phyloP scores from a whole-genome alignment of 2,113 vertebrate genomes.

The Macrotis lagotis region DNA sequence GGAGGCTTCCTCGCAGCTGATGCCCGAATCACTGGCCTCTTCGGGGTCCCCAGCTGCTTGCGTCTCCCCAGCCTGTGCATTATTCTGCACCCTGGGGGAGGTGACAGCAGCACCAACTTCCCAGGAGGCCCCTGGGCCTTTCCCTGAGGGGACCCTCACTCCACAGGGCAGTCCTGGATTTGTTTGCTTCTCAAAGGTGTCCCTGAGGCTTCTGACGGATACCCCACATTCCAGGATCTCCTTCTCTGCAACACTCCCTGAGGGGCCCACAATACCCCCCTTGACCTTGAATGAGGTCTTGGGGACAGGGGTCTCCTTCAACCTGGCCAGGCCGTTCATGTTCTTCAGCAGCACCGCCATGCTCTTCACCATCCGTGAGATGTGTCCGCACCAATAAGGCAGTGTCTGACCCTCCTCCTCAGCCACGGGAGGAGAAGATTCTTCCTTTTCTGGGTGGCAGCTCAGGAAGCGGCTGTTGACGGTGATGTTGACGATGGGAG shows the following conservation, averaged over 20 bases:
- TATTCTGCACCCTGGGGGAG: not conserved
- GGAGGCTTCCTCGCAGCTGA: constrained; percentile 83
- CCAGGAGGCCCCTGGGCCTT: not conserved
- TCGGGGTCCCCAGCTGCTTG: not conserved
- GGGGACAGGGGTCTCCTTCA: not conserved
- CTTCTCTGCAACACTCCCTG: constrained; percentile 84
- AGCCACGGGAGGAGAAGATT: rapidly evolving
- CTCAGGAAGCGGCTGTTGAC: constrained; percentile 89
- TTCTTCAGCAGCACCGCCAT: constrained; percentile 91
- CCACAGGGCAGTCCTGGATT: not conserved
- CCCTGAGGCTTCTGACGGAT: constrained; percentile 90
- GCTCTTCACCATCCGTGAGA: constrained; percentile 91
- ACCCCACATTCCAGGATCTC: constrained; percentile 94
- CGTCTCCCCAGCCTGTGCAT: rapidly evolving
- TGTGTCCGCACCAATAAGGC: constrained; percentile 91
- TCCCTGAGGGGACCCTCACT: rapidly evolving
- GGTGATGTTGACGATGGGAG: constrained; percentile 91
- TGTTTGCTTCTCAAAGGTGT: constrained; percentile 87
- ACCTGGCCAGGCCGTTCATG: constrained; percentile 79
- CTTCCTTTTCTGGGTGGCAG: constrained; percentile 69
- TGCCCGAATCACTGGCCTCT: constrained; percentile 84
- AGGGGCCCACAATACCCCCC: constrained; percentile 70
- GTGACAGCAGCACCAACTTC: rapidly evolving
- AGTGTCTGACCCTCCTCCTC: constrained; percentile 80
- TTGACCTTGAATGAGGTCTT: not conserved